Base-by-base conservation (phyloP, 1,140 invertebrate genomes). In the Drosophila punjabiensis region DNA sequence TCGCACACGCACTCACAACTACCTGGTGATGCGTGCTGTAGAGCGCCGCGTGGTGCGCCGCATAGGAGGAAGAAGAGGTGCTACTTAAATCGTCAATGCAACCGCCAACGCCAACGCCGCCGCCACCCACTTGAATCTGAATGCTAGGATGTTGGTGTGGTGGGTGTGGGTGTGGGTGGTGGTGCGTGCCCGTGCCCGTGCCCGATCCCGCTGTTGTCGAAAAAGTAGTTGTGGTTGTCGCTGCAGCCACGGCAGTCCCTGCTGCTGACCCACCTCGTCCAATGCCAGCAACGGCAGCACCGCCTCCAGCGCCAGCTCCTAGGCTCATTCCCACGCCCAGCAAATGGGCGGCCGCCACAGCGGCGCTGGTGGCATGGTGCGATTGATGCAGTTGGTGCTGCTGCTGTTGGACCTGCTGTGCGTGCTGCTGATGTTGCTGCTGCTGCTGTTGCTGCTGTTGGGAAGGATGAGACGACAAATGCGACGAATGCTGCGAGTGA, bases 261-360 rank as follows among this genome's bases (percentile, higher is more conserved):
- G 76, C 74, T 74, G 91, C 82, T 83, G 91, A 89, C 89, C 89
- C 89, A 92, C 89, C 89, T 92, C 89, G 90, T 92, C 86, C 86
- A 79, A 84, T 83, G 43, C 48, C 52, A 47, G 56, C 64, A 39
- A 56, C 73, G 24, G 73, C 80, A 52, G 62, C 75, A 48, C 52
- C 55, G n/a, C 78, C 80, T 55, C 59, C 75, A 48, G 48, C 60
- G 20, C 78, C 69, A 59, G 82, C 62, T 47, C 80, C 75, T 14
- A 84, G 68, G 68, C 65, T 56, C 50, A 71, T 71, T 30, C 68
- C 68, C 50, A 71, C 65, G 37, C 71, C 71, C 53, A 88, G 45
- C 69, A 88, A 68, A 32, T 87, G 84, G 18, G 85, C 74, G 9
- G 84, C 81, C 8, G 83, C 83, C 18, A 86, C 82, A 39, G 82